A percentile compares a stretch with the other conserved stretches of the same genome.
Conservation (phyloP, 2,797 vertebrate species). For the Peromyscus melanophrys region DNA sequence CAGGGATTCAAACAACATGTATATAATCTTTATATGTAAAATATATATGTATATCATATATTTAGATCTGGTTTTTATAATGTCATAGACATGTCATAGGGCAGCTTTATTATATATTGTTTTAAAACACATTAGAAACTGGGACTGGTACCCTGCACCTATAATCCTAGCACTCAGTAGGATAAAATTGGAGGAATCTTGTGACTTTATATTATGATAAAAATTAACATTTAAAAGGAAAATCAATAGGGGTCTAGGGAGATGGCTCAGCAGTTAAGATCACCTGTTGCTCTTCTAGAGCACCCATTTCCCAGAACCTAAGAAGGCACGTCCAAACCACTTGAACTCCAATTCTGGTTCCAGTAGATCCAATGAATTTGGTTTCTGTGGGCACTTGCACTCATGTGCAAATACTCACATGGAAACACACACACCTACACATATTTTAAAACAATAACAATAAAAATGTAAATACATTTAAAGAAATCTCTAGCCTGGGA, state of each 20-base stretch:
- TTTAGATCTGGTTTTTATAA: not conserved
- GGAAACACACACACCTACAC: not conserved
- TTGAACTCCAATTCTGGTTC: not conserved
- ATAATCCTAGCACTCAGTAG: not conserved
- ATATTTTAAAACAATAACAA: not conserved
- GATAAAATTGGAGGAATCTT: not conserved
- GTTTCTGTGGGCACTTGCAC: not conserved
- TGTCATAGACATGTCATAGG: not conserved
- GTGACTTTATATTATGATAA: not conserved
- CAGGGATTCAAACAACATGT: slow-evolving; percentile 3
- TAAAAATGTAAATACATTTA: not conserved
- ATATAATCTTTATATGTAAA: not conserved
- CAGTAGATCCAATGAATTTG: not conserved
- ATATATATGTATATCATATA: not conserved
- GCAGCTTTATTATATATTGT: slow-evolving; percentile 41
- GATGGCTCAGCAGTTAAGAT: too few relatives aligned
- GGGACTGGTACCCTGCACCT: not conserved
- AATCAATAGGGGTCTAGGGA: not conserved
- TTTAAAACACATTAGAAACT: slow-evolving; percentile 50
- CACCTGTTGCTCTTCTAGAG: not conserved
- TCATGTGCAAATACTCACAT: not conserved
- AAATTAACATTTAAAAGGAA: slow-evolving; percentile 19
- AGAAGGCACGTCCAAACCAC: not conserved
- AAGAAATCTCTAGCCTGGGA: not conserved
- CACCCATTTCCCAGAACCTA: not conserved